Percentiles rank a stretch among this genome's conserved stretches.
These are phyloP conservation scores for Emydura subglobosa DNA, from an alignment of 2,113 vertebrate genomes.

Conservation along the genomic window DNA sequence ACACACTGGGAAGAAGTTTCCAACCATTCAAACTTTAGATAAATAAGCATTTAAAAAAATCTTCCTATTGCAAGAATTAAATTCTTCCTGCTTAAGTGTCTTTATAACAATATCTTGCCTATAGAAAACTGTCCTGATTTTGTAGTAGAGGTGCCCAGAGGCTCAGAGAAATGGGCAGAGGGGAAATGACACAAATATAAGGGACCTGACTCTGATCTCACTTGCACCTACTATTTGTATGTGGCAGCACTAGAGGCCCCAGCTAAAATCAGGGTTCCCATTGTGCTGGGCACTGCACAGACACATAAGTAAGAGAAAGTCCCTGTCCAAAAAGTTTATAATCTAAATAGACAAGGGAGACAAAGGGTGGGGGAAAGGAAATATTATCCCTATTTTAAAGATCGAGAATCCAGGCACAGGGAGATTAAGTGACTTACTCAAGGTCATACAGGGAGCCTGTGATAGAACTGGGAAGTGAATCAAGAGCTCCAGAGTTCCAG, in stretches of 20 bases:
- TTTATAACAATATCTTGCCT: slow-evolving; percentile 33
- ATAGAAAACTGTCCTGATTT: neutral
- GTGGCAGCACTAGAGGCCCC: neutral
- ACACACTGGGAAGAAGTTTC: slow-evolving; percentile 53
- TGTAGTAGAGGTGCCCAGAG: neutral
- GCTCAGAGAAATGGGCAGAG: neutral
- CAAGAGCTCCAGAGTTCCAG: rapidly evolving
- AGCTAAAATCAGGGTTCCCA: neutral
- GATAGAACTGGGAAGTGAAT: neutral
- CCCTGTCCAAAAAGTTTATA: neutral
- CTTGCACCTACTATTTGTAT: neutral
- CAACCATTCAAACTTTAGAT: slow-evolving; percentile 52
- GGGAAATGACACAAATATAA: neutral
- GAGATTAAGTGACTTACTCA: neutral
- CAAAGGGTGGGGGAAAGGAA: neutral
- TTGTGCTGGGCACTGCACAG: neutral
- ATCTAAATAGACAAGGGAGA: neutral
- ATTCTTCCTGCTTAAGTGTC: slow-evolving; percentile 59
- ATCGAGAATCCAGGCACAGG: neutral
- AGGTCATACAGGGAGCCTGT: neutral
- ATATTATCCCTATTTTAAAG: rapidly evolving
- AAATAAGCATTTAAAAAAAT: slow-evolving; percentile 34
- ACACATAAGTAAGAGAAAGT: neutral
- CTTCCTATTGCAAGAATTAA: slow-evolving; percentile 43
- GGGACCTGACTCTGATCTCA: rapidly evolving